These are phyloP conservation scores for Callocephalon fimbriatum DNA, from an alignment of 2,113 vertebrate genomes.

Conservation along the genomic window DNA sequence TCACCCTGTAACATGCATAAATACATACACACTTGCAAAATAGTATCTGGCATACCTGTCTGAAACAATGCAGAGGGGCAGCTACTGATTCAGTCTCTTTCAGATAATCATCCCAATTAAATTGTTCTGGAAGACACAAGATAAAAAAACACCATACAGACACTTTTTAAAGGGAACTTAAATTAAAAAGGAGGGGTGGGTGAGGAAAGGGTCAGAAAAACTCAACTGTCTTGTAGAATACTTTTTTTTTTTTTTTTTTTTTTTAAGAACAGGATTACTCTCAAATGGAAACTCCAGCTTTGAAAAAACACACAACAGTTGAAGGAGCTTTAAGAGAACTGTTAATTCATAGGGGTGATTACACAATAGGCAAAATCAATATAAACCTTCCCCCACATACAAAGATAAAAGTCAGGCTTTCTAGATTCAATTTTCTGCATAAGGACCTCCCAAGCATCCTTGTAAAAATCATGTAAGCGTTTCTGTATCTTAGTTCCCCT, in stretches of 20 bases:
- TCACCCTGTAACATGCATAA: not conserved
- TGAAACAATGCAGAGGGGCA: constrained; percentile 88
- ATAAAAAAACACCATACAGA: not conserved
- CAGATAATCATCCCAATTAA: constrained; percentile 93
- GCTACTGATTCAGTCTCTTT: constrained; percentile 88
- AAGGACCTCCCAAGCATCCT: not conserved
- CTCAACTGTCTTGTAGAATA: not conserved
- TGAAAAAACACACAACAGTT: not conserved
- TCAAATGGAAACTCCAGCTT: not conserved
- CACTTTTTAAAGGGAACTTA: not conserved
- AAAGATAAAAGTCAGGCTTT: not conserved
- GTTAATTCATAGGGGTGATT: not conserved
- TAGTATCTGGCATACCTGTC: constrained; percentile 83
- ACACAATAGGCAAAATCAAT: not conserved
- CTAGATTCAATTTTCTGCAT: not conserved
- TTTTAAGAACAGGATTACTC: not conserved
- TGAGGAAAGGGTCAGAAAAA: not conserved
- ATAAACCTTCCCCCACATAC: not conserved
- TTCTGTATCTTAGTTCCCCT: not conserved
- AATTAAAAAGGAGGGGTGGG: not conserved
- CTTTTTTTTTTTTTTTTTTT: not conserved
- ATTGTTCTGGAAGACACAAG: constrained; percentile 79
- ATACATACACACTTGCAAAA: not conserved
- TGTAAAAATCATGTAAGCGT: not conserved
- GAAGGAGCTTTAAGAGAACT: not conserved